phyloP scores from a whole-genome alignment of 2,888 invertebrate genomes.

The Lasioglossum malachurum region DNA sequence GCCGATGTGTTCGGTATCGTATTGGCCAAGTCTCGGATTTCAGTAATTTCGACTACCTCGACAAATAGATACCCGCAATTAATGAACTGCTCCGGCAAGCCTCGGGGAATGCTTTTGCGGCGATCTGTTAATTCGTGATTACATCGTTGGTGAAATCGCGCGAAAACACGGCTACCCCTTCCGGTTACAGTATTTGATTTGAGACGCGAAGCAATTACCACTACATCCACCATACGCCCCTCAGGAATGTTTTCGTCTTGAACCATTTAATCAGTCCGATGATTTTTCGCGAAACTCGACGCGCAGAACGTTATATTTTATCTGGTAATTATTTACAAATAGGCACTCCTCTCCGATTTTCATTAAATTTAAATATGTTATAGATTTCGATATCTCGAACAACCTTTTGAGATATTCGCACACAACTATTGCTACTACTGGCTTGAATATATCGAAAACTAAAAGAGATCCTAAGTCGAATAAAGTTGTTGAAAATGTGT shows the following conservation, averaged over 20 bases:
- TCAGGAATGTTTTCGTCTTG: not conserved
- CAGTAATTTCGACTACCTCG: slow-evolving; percentile 38
- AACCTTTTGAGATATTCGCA: too few species aligned
- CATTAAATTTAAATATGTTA: too few species aligned
- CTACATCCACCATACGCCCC: not conserved
- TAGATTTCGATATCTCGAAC: too few species aligned
- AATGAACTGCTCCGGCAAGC: slow-evolving; percentile 43
- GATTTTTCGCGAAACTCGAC: not conserved
- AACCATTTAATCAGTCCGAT: not conserved
- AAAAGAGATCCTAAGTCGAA: too few species aligned
- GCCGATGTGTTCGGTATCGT: slow-evolving; percentile 33
- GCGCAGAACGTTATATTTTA: too few species aligned
- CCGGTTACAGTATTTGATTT: slow-evolving; percentile 17
- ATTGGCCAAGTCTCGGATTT: slow-evolving; percentile 29
- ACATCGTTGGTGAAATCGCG: slow-evolving; percentile 50
- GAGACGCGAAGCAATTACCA: slow-evolving; percentile 10
- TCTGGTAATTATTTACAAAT: too few species aligned
- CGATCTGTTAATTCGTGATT: slow-evolving; percentile 56
- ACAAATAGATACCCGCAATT: slow-evolving; percentile 51
- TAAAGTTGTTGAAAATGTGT: too few species aligned
- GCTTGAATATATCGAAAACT: too few species aligned
- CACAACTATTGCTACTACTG: too few species aligned
- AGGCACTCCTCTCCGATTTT: too few species aligned
- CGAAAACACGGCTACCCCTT: slow-evolving; percentile 27
- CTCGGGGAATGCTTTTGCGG: slow-evolving; percentile 41